Conservation (phyloP, 2,113 vertebrate species). For the Brachyistius frenatus region DNA sequence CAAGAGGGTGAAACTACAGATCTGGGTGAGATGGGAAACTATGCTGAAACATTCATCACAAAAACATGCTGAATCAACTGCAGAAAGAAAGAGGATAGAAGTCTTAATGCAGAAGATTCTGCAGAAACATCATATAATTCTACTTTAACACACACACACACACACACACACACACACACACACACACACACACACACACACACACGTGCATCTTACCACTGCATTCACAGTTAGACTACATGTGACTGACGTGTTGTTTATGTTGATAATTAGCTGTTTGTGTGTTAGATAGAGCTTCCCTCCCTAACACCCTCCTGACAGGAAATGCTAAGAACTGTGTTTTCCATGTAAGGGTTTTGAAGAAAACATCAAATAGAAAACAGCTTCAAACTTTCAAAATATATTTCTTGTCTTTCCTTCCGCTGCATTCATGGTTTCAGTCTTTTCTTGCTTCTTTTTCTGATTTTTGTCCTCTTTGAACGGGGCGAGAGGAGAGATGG, state of each 20-base stretch:
- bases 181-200: neutral
- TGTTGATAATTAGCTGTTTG: too few species aligned
- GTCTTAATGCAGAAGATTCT: neutral
- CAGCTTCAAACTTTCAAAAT: too few species aligned
- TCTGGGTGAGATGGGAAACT: constrained; percentile 86
- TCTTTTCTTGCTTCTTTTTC: neutral
- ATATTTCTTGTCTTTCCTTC: too few species aligned
- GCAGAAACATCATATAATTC: neutral
- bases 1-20: constrained; percentile 93
- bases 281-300: too few species aligned
- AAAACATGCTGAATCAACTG: neutral
- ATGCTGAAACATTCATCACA: neutral
- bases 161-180: too few species aligned
- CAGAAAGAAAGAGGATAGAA: neutral
- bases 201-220: too few species aligned
- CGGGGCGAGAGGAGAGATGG: neutral
- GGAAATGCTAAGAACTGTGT: too few species aligned
- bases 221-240: too few species aligned
- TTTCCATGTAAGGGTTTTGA: too few species aligned
- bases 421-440: neutral
- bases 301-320: too few species aligned
- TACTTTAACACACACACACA: neutral
- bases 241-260: neutral
- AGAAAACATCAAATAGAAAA: too few species aligned
- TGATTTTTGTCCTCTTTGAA: neutral